A percentile compares a stretch with the other conserved stretches of the same genome.
phyloP scores from a whole-genome alignment of 64 coral and sea anemone genomes.

The Stylophora pistillata region DNA sequence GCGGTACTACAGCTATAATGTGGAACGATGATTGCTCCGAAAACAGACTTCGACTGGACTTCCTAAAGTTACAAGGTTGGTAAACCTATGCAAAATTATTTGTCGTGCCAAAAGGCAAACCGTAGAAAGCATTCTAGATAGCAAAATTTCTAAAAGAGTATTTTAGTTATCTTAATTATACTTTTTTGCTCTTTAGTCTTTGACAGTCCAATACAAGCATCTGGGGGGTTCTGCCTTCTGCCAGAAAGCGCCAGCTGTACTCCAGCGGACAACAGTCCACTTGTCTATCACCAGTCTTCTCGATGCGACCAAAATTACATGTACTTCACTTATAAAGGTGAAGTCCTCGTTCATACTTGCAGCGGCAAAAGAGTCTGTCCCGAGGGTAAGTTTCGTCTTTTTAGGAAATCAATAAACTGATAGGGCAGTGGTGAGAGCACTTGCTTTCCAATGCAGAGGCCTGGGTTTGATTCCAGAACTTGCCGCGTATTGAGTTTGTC shows the following conservation, averaged over 20 bases:
- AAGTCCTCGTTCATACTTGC: constrained; percentile 26
- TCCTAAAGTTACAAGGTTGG: constrained; percentile 32
- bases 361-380: constrained; percentile 57
- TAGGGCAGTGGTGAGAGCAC: background rate
- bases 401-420: background rate
- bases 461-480: too few species aligned
- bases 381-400: background rate
- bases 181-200: background rate
- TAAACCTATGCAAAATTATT: background rate
- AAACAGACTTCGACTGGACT: constrained; percentile 13
- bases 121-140: too few species aligned
- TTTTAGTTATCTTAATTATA: too few species aligned
- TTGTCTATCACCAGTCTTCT: constrained; percentile 2
- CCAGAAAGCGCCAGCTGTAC: constrained; percentile 31
- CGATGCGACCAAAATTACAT: constrained; percentile 37
- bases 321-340: constrained; percentile 27
- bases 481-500: too few species aligned
- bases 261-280: constrained; percentile 28
- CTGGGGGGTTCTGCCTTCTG: background rate
- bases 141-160: too few species aligned
- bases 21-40: background rate
- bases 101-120: too few species aligned
- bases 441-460: background rate
- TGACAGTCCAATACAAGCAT: constrained; percentile 35
- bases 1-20: background rate